Evolutionary conservation across 2,113 vertebrate genomes (phyloP).

Genomic region (Tetraodon nigroviridis): DNA sequence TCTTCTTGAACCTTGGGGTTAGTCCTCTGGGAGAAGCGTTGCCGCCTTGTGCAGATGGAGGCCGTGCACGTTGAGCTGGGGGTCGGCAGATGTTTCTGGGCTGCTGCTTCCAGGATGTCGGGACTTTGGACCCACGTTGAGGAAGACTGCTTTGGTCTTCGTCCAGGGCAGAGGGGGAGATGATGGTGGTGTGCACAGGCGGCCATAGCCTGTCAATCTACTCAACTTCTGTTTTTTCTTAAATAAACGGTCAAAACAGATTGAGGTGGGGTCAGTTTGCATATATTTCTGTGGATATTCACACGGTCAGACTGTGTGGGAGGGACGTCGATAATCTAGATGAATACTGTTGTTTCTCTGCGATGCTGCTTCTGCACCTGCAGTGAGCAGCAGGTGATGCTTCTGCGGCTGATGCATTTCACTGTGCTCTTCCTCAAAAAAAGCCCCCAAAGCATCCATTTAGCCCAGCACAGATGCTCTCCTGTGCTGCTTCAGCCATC

Average conservation of each 20-base stretch:
- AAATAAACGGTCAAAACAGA: not conserved
- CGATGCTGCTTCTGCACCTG: not conserved
- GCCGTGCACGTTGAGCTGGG: slow-evolving; percentile 22
- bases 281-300: not conserved
- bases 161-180: not conserved
- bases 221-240: not conserved
- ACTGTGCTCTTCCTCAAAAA: no score
- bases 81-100: slow-evolving; percentile 39
- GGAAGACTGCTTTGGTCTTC: slow-evolving; percentile 61
- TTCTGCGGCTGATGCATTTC: no score
- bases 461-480: no score
- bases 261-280: not conserved
- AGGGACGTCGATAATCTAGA: not conserved
- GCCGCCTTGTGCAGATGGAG: slow-evolving; percentile 21
- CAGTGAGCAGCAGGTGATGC: no score
- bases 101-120: slow-evolving; percentile 32
- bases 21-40: no score
- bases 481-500: no score
- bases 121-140: slow-evolving; percentile 67
- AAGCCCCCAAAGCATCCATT: no score
- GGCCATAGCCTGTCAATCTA: not conserved
- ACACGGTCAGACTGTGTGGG: not conserved
- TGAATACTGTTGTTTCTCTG: not conserved
- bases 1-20: no score
- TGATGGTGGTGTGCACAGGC: not conserved